Evolutionary conservation across 2,888 invertebrate genomes (phyloP).

Genomic region (Pecten maximus): DNA sequence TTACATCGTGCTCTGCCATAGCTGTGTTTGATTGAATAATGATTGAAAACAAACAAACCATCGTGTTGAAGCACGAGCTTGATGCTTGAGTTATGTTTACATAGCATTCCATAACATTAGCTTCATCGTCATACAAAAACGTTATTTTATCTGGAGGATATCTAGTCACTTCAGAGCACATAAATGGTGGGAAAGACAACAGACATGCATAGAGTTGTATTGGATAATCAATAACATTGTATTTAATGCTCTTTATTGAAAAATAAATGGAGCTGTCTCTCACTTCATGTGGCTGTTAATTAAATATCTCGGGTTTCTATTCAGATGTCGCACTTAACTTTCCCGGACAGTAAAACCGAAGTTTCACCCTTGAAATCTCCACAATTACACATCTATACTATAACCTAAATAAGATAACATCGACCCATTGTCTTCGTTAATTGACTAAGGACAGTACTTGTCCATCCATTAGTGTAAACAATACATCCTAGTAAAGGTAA

Average conservation of each 20-base stretch:
- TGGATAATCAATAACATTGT: neutral
- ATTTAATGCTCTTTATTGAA: neutral
- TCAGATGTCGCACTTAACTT: neutral
- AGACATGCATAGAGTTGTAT: neutral
- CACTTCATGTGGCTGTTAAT: neutral
- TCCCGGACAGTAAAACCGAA: neutral
- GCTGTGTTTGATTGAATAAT: neutral
- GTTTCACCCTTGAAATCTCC: neutral
- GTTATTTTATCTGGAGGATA: neutral
- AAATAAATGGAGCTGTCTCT: neutral
- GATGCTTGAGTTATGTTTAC: neutral
- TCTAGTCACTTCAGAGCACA: neutral
- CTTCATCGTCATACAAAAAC: neutral
- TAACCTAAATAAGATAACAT: neutral
- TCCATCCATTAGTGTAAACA: constrained; percentile 12
- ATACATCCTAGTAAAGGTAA: neutral
- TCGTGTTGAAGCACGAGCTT: neutral
- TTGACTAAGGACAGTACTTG: neutral
- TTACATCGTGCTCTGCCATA: neutral
- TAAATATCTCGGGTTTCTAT: neutral
- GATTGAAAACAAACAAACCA: neutral
- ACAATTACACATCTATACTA: neutral
- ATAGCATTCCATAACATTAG: neutral
- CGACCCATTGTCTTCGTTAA: neutral
- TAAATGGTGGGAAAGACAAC: neutral